Percentiles rank a stretch among this genome's conserved stretches.
phyloP scores from a whole-genome alignment of 2,888 invertebrate genomes.

The Heliconius ethilla region DNA sequence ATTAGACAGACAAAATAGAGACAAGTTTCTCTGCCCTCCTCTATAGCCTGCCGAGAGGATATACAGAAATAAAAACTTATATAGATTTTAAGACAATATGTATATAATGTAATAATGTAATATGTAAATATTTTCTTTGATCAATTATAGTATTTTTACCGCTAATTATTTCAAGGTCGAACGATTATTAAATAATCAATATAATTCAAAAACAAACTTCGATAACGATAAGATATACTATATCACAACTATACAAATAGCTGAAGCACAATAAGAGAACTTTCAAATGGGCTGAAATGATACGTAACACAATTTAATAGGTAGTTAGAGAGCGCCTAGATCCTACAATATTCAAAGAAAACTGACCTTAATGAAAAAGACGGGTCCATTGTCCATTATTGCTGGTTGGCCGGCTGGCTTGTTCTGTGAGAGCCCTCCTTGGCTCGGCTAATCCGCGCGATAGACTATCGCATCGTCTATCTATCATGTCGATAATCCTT shows the following conservation, averaged over 20 bases:
- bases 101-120: too few species aligned
- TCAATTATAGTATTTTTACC: not conserved
- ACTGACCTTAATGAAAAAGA: slow-evolving; percentile 28
- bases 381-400: slow-evolving; percentile 18
- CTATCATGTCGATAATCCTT: slow-evolving; percentile 27
- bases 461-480: slow-evolving; percentile 29
- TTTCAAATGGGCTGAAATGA: not conserved
- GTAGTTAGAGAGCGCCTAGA: not conserved
- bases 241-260: not conserved
- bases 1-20: too few species aligned
- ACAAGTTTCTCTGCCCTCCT: too few species aligned
- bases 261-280: not conserved
- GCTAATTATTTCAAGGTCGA: slow-evolving; percentile 11
- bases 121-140: not conserved
- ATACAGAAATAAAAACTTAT: too few species aligned
- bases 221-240: slow-evolving; percentile 12
- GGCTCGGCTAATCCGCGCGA: slow-evolving; percentile 24
- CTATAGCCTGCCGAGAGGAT: too few species aligned
- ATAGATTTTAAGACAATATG: too few species aligned
- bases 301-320: not conserved
- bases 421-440: slow-evolving; percentile 8
- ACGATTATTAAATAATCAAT: slow-evolving; percentile 18
- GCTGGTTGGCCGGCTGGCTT: not conserved
- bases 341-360: not conserved
- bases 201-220: slow-evolving; percentile 16